Conservation (phyloP, 64 coral and sea anemone genomes). For the Hydrozoanthus tunicans region DNA sequence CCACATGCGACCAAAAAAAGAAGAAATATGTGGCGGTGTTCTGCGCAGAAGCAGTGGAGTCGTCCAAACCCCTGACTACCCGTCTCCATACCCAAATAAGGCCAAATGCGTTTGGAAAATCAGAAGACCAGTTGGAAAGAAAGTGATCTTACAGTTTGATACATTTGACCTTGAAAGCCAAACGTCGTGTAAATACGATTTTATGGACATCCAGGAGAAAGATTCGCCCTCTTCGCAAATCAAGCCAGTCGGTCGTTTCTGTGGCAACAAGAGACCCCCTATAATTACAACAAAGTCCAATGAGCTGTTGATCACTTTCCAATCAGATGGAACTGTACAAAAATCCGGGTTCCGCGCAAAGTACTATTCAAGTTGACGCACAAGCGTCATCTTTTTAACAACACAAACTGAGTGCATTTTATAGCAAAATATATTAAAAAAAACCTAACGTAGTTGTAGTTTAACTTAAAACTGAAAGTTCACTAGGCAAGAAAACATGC, state of each 20-base stretch:
- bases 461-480: too few relatives aligned
- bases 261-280: conserved; percentile 57
- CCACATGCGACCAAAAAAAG: conserved; percentile 79
- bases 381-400: not conserved
- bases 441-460: too few relatives aligned
- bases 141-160: conserved; percentile 70
- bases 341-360: conserved; percentile 72
- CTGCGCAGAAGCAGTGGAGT: conserved; percentile 60
- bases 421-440: too few relatives aligned
- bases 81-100: conserved; percentile 70
- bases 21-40: conserved; percentile 58
- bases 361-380: conserved; percentile 48
- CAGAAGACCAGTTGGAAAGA: conserved; percentile 34
- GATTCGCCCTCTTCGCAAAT: not conserved
- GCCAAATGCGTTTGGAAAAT: conserved; percentile 75
- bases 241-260: conserved; percentile 76
- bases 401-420: too few relatives aligned
- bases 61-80: conserved; percentile 73
- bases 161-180: conserved; percentile 78
- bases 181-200: conserved; percentile 84
- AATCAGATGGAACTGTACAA: conserved; percentile 79
- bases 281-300: conserved; percentile 28
- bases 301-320: conserved; percentile 65
- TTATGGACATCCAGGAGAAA: conserved; percentile 62
- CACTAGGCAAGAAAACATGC: too few relatives aligned